phyloP scores from a whole-genome alignment of 2,797 vertebrate species.

The Balearica regulorum region DNA sequence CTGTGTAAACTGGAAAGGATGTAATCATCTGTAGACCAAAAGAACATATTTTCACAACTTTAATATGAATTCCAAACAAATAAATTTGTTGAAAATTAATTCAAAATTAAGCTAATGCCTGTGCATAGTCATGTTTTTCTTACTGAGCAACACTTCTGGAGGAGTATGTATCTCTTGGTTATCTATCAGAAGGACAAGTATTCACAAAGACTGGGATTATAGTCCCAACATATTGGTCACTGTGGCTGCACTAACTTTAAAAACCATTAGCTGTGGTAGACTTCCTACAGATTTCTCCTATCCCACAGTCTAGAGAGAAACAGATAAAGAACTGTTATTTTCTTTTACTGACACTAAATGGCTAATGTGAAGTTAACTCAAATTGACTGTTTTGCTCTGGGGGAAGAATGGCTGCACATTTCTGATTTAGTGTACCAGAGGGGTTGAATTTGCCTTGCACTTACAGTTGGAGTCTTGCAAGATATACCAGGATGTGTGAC shows the following conservation, averaged over 20 bases:
- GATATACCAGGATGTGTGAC: background rate
- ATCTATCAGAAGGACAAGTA: background rate
- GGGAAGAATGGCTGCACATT: conserved; percentile 9
- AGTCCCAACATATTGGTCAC: background rate
- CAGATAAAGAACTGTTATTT: background rate
- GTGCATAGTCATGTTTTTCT: background rate
- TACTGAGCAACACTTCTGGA: background rate
- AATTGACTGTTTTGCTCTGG: conserved; percentile 21
- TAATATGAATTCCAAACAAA: background rate
- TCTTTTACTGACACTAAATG: conserved; percentile 27
- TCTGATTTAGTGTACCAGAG: background rate
- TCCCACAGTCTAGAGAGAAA: background rate
- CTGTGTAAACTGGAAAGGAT: background rate
- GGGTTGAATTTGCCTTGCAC: background rate
- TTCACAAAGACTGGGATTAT: background rate
- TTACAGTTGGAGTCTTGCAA: background rate
- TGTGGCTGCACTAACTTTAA: background rate
- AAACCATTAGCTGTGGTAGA: background rate
- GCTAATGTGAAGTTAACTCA: conserved; percentile 30
- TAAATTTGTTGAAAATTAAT: background rate
- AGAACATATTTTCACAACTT: background rate
- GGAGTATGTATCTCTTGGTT: background rate
- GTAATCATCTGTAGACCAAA: background rate
- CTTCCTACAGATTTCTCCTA: background rate
- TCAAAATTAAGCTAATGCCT: background rate